Percentiles rank a stretch among this genome's conserved stretches.
Evolutionary conservation across 2,888 invertebrate species (phyloP).

Genomic region (Tethea ocularis): DNA sequence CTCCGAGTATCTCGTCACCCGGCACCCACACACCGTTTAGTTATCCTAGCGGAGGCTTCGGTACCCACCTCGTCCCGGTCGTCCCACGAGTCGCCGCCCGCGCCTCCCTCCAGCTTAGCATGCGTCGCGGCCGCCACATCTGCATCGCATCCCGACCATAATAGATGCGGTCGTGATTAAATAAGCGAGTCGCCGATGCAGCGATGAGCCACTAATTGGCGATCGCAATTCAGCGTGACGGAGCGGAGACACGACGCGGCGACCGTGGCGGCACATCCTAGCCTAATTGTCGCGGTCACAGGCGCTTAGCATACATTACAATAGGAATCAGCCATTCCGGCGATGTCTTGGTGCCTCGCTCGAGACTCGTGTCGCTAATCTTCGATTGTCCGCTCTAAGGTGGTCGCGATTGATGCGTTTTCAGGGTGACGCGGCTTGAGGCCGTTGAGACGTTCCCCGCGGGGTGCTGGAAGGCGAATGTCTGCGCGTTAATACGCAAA

Average conservation of each 20-base stretch:
- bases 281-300: conserved; percentile 74
- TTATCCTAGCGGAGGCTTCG: conserved; percentile 5
- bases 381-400: conserved; percentile 36
- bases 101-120: conserved; percentile 41
- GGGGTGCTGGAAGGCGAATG: conserved; percentile 26
- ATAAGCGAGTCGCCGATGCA: conserved; percentile 52
- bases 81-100: conserved; percentile 18
- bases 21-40: conserved; percentile 29
- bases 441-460: conserved; percentile 20
- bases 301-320: conserved; percentile 77
- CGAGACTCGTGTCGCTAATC: conserved; percentile 36
- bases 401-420: conserved; percentile 22
- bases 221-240: conserved; percentile 63
- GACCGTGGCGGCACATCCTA: conserved; percentile 53
- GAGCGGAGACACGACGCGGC: conserved; percentile 54
- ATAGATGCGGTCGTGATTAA: conserved; percentile 69
- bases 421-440: conserved; percentile 19
- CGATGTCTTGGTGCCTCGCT: conserved; percentile 60
- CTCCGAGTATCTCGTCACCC: conserved; percentile 21
- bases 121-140: conserved; percentile 31
- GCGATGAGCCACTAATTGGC: conserved; percentile 63
- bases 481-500: conserved; percentile 66
- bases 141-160: conserved; percentile 49
- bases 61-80: conserved; percentile 21
- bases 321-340: conserved; percentile 67